A percentile compares a stretch with the other conserved stretches of the same genome.
Evolutionary conservation across 1,140 invertebrate species (phyloP).

Genomic region (Doryteuthis pealeii): DNA sequence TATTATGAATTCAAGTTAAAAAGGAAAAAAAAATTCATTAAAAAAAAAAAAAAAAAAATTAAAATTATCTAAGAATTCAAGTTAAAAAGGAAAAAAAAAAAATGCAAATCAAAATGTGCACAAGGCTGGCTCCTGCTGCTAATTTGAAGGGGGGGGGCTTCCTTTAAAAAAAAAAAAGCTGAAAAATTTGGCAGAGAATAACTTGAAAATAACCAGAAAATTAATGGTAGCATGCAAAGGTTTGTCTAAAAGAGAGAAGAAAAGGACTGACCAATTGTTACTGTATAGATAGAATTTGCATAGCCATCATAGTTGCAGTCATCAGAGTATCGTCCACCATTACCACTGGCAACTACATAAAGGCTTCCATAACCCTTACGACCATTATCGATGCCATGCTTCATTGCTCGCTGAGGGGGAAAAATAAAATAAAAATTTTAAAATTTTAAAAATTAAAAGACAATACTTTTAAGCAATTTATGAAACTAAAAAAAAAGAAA

Average conservation of each 20-base stretch:
- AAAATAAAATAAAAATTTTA: neutral
- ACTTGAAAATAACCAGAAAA: too few relatives aligned
- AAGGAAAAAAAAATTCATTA: too few relatives aligned
- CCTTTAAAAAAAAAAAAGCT: too few relatives aligned
- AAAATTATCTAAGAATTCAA: too few relatives aligned
- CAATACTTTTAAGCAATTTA: neutral
- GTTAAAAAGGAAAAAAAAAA: too few relatives aligned
- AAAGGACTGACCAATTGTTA: constrained; percentile 55
- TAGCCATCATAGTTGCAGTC: constrained; percentile 63
- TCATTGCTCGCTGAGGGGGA: constrained; percentile 48
- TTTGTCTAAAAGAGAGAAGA: neutral
- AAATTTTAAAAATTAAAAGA: neutral
- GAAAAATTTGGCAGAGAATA: too few relatives aligned
- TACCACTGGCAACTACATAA: constrained; percentile 60
- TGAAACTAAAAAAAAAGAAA: neutral
- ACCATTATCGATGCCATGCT: constrained; percentile 56
- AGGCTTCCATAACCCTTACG: constrained; percentile 58
- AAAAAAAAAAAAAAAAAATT: too few relatives aligned
- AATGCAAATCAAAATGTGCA: too few relatives aligned
- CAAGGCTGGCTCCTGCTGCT: too few relatives aligned
- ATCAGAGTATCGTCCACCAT: constrained; percentile 55
- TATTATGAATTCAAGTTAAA: too few relatives aligned
- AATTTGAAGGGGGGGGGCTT: too few relatives aligned
- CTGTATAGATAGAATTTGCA: constrained; percentile 59
- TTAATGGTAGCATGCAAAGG: too few relatives aligned